phyloP scores from a whole-genome alignment of 35 echinoderm and acorn worm genomes.

The Eucidaris tribuloides region DNA sequence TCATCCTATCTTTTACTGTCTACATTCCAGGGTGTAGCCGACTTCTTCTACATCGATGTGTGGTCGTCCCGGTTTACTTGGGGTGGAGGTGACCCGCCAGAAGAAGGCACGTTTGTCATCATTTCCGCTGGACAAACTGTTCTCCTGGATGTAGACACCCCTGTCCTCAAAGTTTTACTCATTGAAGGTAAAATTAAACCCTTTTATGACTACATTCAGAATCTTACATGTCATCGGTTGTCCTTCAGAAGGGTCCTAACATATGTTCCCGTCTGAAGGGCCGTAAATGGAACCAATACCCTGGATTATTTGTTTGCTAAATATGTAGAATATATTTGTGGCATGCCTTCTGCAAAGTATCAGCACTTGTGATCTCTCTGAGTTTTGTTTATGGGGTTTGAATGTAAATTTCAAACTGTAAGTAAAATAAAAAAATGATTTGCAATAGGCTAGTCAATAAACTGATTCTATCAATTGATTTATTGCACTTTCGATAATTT shows the following conservation, averaged over 20 bases:
- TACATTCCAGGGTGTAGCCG: constrained; percentile 38
- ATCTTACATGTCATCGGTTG: too few species aligned
- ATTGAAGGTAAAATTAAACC: constrained; percentile 88
- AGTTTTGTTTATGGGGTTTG: background rate
- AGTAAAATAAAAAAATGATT: too few species aligned
- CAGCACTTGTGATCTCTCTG: too few species aligned
- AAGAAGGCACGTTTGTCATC: constrained; percentile 62
- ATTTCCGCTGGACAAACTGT: constrained; percentile 75
- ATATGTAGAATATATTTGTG: too few species aligned
- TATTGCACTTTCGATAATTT: too few species aligned
- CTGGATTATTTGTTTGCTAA: too few species aligned
- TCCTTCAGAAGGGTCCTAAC: too few species aligned
- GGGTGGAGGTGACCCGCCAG: constrained; percentile 57
- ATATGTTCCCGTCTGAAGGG: background rate
- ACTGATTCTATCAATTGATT: background rate
- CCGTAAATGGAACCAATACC: too few species aligned
- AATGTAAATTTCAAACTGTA: too few species aligned
- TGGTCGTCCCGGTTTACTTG: constrained; percentile 82
- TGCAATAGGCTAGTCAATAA: too few species aligned
- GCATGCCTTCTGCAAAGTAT: too few species aligned
- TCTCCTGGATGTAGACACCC: constrained; percentile 73
- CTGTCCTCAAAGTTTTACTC: constrained; percentile 67
- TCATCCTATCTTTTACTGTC: background rate
- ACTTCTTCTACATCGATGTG: constrained; percentile 79
- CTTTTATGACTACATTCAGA: too few species aligned